A percentile compares a stretch with the other conserved stretches of the same genome.
Conservation (phyloP, 2,797 vertebrate species). For the Strix occidentalis region DNA sequence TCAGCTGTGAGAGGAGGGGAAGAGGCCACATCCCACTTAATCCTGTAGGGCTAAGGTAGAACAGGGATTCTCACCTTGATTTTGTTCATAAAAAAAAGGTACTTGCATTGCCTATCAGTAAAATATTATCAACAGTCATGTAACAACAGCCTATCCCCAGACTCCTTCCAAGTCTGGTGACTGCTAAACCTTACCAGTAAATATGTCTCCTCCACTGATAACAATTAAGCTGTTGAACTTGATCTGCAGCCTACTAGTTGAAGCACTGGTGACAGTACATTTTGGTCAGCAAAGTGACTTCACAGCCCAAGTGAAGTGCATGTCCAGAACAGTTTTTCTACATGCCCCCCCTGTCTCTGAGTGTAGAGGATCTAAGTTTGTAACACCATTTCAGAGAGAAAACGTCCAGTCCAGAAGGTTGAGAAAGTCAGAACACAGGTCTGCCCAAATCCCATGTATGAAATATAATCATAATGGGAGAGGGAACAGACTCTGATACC, state of each 20-base stretch:
- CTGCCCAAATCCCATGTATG: neutral
- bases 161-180: neutral
- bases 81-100: neutral
- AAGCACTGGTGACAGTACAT: neutral
- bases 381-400: neutral
- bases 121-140: neutral
- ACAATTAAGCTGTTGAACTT: neutral
- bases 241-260: neutral
- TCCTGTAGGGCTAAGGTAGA: neutral
- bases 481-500: neutral
- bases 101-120: neutral
- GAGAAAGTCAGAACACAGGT: neutral
- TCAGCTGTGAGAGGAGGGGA: neutral
- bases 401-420: rapidly evolving
- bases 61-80: neutral
- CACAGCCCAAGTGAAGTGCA: neutral
- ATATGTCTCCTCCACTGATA: neutral
- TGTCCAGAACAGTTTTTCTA: neutral
- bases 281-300: neutral
- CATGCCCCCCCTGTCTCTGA: neutral
- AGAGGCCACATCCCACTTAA: neutral
- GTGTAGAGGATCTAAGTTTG: neutral
- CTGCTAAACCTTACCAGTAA: neutral
- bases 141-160: neutral
- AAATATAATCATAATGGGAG: neutral